Conservation (phyloP, 2,888 invertebrate species). For the Agapostemon virescens region DNA sequence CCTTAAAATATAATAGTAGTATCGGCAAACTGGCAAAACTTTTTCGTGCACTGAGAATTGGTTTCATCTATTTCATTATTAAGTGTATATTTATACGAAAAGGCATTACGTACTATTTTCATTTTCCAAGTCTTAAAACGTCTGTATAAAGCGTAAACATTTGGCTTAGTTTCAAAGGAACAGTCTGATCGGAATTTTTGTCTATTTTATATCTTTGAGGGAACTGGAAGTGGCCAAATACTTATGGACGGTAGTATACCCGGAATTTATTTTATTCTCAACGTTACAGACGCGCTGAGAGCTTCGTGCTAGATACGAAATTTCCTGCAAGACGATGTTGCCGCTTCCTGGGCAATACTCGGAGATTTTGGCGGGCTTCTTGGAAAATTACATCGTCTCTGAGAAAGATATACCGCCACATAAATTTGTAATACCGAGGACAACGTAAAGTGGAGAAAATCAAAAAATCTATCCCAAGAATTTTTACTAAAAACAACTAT, state of each 20-base stretch:
- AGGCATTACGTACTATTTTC: not conserved
- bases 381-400: not conserved
- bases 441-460: not conserved
- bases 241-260: conserved; percentile 6
- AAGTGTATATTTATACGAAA: not conserved
- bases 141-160: not conserved
- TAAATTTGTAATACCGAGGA: not conserved
- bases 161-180: not conserved
- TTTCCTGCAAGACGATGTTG: not conserved
- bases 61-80: not conserved
- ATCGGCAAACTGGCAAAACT: not conserved
- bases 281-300: conserved; percentile 6
- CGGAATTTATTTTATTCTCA: conserved; percentile 14
- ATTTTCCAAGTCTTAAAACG: not conserved
- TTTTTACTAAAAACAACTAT: not conserved
- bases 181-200: not conserved
- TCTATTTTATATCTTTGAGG: not conserved
- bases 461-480: not conserved
- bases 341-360: not conserved
- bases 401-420: not conserved
- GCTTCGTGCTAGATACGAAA: conserved; percentile 14
- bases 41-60: too few relatives aligned
- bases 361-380: not conserved
- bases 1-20: not conserved
- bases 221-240: not conserved